A percentile compares a stretch with the other conserved stretches of the same genome.
Evolutionary conservation across 2,888 invertebrate genomes (phyloP).

Genomic region (Aphodius granarius): DNA sequence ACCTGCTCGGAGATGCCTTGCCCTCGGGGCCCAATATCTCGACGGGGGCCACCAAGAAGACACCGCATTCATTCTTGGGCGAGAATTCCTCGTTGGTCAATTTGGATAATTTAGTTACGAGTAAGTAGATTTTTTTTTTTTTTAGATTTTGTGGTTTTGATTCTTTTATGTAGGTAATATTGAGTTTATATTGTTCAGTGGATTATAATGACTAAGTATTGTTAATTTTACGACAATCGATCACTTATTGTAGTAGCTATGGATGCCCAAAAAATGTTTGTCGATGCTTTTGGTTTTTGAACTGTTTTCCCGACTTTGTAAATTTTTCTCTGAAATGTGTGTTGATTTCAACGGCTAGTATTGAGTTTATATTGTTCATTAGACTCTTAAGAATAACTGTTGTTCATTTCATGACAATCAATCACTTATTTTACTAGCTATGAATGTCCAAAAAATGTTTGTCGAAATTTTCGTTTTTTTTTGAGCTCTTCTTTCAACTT

Average conservation of each 20-base stretch:
- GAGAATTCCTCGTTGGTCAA: constrained; percentile 97
- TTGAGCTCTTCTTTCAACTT: no score
- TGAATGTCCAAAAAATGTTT: not conserved
- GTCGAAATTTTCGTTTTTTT: constrained; percentile 41
- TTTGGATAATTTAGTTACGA: constrained; percentile 89
- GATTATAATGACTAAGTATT: no score
- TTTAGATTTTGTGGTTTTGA: not conserved
- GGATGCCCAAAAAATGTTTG: no score
- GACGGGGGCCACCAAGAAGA: constrained; percentile 74
- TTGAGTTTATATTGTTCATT: not conserved
- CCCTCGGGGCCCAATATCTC: constrained; percentile 50
- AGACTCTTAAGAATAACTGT: not conserved
- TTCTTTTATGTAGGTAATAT: not conserved
- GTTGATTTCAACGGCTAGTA: constrained; percentile 29
- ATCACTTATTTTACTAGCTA: not conserved
- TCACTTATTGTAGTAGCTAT: no score
- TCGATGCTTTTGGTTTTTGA: constrained; percentile 41
- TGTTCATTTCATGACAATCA: not conserved
- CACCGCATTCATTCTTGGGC: constrained; percentile 94
- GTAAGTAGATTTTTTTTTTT: constrained; percentile 51
- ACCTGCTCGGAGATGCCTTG: constrained; percentile 60
- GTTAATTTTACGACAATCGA: no score
- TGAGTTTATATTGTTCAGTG: no score
- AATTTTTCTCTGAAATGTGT: constrained; percentile 5
- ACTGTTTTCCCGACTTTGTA: not conserved